These are phyloP conservation scores for Diplodus puntazzo DNA, from an alignment of 2,797 vertebrate species.

Conservation along the genomic window DNA sequence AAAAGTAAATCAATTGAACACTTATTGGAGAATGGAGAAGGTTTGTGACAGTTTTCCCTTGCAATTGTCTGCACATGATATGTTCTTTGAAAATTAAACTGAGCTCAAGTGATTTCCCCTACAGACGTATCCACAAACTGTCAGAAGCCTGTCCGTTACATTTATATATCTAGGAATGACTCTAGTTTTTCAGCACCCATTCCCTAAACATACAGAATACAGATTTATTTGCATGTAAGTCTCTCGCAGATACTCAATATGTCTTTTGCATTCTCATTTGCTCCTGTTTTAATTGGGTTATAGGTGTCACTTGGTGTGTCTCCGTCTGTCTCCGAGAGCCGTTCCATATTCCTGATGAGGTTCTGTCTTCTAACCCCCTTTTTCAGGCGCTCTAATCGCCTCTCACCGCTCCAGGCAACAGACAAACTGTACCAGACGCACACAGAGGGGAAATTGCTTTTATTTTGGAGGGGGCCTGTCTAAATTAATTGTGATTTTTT, in stretches of 20 bases:
- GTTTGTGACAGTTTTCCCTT: too few relatives aligned
- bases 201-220: constrained; percentile 8
- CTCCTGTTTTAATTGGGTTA: constrained; percentile 70
- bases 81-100: neutral
- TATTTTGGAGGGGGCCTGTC: constrained; percentile 59
- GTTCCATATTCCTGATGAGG: constrained; percentile 73
- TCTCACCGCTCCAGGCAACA: constrained; percentile 76
- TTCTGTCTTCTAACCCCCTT: constrained; percentile 61
- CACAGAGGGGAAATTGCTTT: constrained; percentile 59
- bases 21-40: too few relatives aligned
- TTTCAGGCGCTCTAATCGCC: constrained; percentile 76
- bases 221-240: constrained; percentile 7
- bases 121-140: neutral
- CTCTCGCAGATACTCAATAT: neutral
- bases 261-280: constrained; percentile 48
- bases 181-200: constrained; percentile 11
- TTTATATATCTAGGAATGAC: constrained; percentile 1
- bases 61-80: too few relatives aligned
- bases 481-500: constrained; percentile 66
- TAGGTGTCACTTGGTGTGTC: constrained; percentile 53
- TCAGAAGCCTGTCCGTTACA: neutral
- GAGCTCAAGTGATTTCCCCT: neutral
- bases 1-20: too few relatives aligned
- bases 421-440: constrained; percentile 72
- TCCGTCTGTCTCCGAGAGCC: constrained; percentile 58